phyloP scores from a whole-genome alignment of 2,888 invertebrate species.

The Nephrocerus scutellatus region DNA sequence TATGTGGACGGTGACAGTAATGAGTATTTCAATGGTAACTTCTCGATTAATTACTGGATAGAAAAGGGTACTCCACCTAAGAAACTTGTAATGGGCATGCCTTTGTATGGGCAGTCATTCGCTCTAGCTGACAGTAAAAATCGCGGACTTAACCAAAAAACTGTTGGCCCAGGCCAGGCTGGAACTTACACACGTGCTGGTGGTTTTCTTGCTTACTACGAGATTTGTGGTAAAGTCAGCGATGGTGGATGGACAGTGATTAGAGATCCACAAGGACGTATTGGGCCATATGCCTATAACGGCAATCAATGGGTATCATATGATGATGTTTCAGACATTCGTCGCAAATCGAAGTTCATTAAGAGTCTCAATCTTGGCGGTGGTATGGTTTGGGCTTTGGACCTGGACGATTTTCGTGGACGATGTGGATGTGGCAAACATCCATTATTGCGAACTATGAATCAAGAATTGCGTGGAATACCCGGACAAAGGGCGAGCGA shows the following conservation, averaged over 20 bases:
- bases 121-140: slow-evolving; percentile 52
- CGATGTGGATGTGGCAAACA: slow-evolving; percentile 61
- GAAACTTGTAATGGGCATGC: slow-evolving; percentile 68
- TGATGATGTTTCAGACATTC: slow-evolving; percentile 60
- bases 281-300: slow-evolving; percentile 66
- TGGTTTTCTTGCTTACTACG: slow-evolving; percentile 71
- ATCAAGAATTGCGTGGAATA: slow-evolving; percentile 51
- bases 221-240: slow-evolving; percentile 60
- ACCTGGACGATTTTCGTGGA: slow-evolving; percentile 68
- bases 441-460: slow-evolving; percentile 62
- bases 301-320: slow-evolving; percentile 75
- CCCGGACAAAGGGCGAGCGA: slow-evolving; percentile 45
- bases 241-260: slow-evolving; percentile 56
- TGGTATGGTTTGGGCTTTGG: slow-evolving; percentile 72
- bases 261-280: slow-evolving; percentile 55
- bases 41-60: slow-evolving; percentile 66
- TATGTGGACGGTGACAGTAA: slow-evolving; percentile 57
- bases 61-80: slow-evolving; percentile 56
- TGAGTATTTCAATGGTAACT: slow-evolving; percentile 65
- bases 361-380: slow-evolving; percentile 59
- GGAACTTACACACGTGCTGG: slow-evolving; percentile 63
- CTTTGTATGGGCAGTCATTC: slow-evolving; percentile 72
- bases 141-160: slow-evolving; percentile 54
- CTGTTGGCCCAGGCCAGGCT: slow-evolving; percentile 61
- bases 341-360: slow-evolving; percentile 56